Conservation (phyloP, 2,113 vertebrate genomes). For the Zonotrichia leucophrys region DNA sequence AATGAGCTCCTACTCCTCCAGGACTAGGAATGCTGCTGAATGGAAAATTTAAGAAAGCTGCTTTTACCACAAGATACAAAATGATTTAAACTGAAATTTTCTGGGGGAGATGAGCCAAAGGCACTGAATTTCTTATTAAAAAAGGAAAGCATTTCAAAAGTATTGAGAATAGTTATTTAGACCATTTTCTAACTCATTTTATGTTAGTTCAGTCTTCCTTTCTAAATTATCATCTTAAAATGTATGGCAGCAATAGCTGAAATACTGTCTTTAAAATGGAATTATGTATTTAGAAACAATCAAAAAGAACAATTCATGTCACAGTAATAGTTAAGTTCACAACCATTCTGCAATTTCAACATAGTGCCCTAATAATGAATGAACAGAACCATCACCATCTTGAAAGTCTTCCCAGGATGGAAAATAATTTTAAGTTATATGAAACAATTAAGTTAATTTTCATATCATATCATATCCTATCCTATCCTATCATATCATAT, state of each 20-base stretch:
- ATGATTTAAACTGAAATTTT: neutral
- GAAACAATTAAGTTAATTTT: neutral
- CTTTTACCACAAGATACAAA: neutral
- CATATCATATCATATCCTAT: neutral
- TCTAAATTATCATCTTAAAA: neutral
- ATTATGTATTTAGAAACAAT: neutral
- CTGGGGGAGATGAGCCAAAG: neutral
- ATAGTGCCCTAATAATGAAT: neutral
- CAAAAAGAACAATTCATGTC: neutral
- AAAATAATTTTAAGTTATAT: neutral
- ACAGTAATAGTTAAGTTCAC: neutral
- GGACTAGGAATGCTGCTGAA: slow-evolving; percentile 23
- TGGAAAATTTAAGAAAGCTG: slow-evolving; percentile 41
- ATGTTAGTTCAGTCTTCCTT: neutral
- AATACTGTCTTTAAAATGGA: neutral
- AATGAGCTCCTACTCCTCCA: slow-evolving; percentile 23
- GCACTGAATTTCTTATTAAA: neutral
- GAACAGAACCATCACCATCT: neutral
- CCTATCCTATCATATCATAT: neutral
- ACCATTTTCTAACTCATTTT: neutral
- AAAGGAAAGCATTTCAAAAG: neutral
- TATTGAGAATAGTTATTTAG: neutral
- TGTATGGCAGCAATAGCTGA: neutral
- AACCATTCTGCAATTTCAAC: neutral
- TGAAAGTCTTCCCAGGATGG: neutral